Base-by-base conservation (phyloP, 2,113 vertebrate genomes). In the Oncorhynchus tshawytscha region DNA sequence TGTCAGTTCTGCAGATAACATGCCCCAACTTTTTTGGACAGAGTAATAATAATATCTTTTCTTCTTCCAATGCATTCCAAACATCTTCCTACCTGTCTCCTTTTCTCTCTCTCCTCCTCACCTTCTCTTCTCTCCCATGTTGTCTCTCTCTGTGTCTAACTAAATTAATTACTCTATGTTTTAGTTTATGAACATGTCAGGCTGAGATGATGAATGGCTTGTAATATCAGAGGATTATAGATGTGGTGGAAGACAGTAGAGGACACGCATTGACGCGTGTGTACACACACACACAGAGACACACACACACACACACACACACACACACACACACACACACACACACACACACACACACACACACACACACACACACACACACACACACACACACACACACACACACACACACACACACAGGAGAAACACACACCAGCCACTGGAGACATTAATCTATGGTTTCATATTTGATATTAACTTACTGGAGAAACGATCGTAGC, bases 91-190 rank as follows among this genome's bases (percentile, higher is more conserved):
- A 51, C 77, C 62, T 27, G 31, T 64, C 39, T 71, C 24, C 27
- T 39, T 67, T 20, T 66, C 49, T 48, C 64, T 64, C 45, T 29
- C 64, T 70, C 39, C 64, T 24, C 24, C 7, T 64, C 27, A 25
- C 57, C 54, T 12, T 29, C 67, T 39, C 24, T 39, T 25, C 51
- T 31, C 25, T 60, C 7, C 66, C 48, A 60, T 72, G 34, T 12
- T 71, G 24, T 80, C 70, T 73, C 72, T 81, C 80, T 78, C 69
- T 72, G 34, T 80, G 81, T 87, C 90, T 91, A 93, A 85, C 83
- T 88, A 94, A 94, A 94, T 94, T 95, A 95, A 94, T 95, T 94
- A 94, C 89, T 93, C 86, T 93, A 90, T 94, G 92, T 94, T 94
- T 92, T 94, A 92, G 93, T 95, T 94, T 90, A 91, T 92, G 89